Conservation (phyloP, 2,888 invertebrate species). For the Ischnura elegans region DNA sequence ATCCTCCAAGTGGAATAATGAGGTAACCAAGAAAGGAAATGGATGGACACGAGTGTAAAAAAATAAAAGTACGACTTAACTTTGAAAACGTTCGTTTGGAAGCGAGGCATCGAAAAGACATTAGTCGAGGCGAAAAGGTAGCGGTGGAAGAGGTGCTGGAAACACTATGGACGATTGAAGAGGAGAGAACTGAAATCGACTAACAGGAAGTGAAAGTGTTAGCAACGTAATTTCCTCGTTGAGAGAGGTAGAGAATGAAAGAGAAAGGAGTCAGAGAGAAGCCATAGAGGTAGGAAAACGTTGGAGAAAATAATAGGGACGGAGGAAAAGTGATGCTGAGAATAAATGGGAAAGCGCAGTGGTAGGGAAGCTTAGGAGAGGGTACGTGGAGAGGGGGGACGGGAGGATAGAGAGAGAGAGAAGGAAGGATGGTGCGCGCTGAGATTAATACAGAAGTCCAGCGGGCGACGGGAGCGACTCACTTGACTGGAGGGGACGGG, state of each 20-base stretch:
- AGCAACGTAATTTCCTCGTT: not conserved
- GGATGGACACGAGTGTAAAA: too few relatives aligned
- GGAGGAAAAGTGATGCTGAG: not conserved
- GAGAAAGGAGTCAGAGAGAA: not conserved
- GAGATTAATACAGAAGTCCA: not conserved
- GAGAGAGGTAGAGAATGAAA: not conserved
- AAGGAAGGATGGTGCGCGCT: not conserved
- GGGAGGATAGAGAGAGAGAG: not conserved
- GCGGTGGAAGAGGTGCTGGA: not conserved
- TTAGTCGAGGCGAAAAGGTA: not conserved
- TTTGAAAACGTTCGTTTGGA: not conserved
- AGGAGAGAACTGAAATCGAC: not conserved
- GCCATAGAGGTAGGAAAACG: not conserved
- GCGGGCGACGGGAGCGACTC: too few relatives aligned
- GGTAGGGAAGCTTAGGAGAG: too few relatives aligned
- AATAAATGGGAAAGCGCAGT: not conserved
- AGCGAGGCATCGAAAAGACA: not conserved
- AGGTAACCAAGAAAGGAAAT: too few relatives aligned
- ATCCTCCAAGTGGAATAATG: too few relatives aligned
- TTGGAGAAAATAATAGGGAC: not conserved
- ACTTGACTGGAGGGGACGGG: not conserved
- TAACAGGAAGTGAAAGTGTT: not conserved
- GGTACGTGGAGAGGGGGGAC: not conserved
- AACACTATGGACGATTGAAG: not conserved
- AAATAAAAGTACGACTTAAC: too few relatives aligned